Percentiles rank a stretch among this genome's conserved stretches.
These are phyloP conservation scores for Arbacia lixula DNA, from an alignment of 53 echinoderm and acorn worm species.

Conservation along the genomic window DNA sequence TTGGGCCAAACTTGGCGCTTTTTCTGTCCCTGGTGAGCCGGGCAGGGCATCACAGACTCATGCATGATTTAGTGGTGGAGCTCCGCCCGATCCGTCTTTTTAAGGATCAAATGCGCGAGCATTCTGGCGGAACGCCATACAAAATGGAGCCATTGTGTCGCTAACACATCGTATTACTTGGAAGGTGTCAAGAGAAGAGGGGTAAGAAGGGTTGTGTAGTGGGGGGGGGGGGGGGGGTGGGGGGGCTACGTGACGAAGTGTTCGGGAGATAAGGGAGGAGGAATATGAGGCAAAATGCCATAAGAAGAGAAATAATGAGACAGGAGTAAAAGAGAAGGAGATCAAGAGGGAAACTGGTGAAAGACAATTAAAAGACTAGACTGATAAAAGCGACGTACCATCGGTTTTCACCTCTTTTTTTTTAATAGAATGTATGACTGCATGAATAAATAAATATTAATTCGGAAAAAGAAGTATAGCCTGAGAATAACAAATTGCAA, in stretches of 20 bases:
- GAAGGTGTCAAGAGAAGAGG: background rate
- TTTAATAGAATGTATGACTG: too few species aligned
- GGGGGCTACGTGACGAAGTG: background rate
- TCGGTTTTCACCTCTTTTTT: too few species aligned
- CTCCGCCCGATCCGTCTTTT: slow-evolving; percentile 34
- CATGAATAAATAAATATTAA: too few species aligned
- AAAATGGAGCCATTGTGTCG: slow-evolving; percentile 45
- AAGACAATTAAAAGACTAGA: background rate
- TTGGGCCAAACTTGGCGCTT: too few species aligned
- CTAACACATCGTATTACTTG: slow-evolving; percentile 44
- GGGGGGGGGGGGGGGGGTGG: background rate
- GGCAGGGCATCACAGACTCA: slow-evolving; percentile 1
- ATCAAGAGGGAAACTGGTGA: background rate
- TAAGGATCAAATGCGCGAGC: slow-evolving; percentile 12
- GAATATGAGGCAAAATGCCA: background rate
- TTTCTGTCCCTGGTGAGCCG: background rate
- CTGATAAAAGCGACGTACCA: too few species aligned
- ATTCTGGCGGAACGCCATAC: slow-evolving; percentile 19
- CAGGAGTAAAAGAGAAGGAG: background rate
- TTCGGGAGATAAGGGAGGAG: background rate
- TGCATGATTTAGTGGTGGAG: slow-evolving; percentile 38
- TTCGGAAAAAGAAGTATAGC: too few species aligned
- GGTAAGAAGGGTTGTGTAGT: background rate
- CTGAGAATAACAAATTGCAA: too few species aligned
- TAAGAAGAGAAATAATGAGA: background rate